Percentiles rank a stretch among this genome's conserved stretches.
Conservation (phyloP, 2,888 invertebrate species). For the Aradus depressus region DNA sequence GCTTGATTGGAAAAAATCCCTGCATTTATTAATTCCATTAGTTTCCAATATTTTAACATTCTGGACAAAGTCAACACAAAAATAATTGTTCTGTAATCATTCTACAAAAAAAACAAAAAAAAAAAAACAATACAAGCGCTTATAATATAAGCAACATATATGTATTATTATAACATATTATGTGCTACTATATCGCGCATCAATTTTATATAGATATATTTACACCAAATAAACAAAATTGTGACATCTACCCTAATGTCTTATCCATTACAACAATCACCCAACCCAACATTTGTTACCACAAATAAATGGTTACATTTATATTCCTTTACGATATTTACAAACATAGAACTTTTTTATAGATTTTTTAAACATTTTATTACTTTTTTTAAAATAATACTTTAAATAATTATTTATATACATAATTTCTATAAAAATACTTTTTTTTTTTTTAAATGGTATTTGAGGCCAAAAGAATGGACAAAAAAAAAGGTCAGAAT, state of each 20-base stretch:
- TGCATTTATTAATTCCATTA: too few species aligned
- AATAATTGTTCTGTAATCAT: slow-evolving; percentile 16
- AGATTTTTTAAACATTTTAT: too few species aligned
- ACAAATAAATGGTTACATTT: slow-evolving; percentile 16
- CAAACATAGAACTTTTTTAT: not conserved
- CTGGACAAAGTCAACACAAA: slow-evolving; percentile 17
- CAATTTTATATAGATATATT: slow-evolving; percentile 15
- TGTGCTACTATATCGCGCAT: slow-evolving; percentile 4
- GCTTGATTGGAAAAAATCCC: too few species aligned
- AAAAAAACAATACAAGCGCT: slow-evolving; percentile 16
- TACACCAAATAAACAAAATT: slow-evolving; percentile 16
- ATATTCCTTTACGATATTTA: slow-evolving; percentile 14
- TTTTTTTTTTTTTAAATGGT: slow-evolving; percentile 23
- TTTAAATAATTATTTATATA: slow-evolving; percentile 28
- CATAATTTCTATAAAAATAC: slow-evolving; percentile 30
- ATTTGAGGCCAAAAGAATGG: slow-evolving; percentile 26
- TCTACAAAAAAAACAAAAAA: too few species aligned
- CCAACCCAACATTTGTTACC: too few species aligned
- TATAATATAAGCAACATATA: too few species aligned
- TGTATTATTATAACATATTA: too few species aligned
- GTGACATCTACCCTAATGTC: slow-evolving; percentile 15
- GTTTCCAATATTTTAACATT: slow-evolving; percentile 11
- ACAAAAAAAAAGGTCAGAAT: slow-evolving; percentile 12
- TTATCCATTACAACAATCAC: slow-evolving; percentile 16
- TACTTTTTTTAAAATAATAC: too few species aligned